Evolutionary conservation across 2,113 vertebrate genomes (phyloP).

Genomic region (Xenotilapia longispinis): DNA sequence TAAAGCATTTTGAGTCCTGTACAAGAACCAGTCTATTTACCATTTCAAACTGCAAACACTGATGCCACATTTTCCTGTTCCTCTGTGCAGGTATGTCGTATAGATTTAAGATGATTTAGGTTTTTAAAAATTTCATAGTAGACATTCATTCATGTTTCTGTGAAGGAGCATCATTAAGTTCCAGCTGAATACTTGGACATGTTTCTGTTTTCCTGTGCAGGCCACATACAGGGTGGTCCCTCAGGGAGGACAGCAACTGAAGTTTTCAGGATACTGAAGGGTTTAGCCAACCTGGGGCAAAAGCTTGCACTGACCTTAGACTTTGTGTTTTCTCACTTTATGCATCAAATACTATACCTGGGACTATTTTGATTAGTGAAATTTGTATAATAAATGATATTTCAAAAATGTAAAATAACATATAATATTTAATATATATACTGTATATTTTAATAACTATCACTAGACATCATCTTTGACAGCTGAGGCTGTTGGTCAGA

Average conservation of each 20-base stretch:
- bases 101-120: neutral
- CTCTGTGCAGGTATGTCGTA: neutral
- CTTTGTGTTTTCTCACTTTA: neutral
- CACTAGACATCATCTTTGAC: neutral
- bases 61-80: neutral
- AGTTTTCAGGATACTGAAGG: neutral
- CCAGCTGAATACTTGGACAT: neutral
- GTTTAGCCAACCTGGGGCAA: neutral
- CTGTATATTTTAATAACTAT: neutral
- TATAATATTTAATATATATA: neutral
- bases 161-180: neutral
- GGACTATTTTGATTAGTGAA: neutral
- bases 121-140: accelerated
- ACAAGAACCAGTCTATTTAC: neutral
- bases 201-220: neutral
- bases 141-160: neutral
- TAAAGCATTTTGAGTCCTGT: neutral
- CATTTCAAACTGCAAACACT: neutral
- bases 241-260: neutral
- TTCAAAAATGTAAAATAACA: neutral
- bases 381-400: neutral
- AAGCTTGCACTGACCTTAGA: neutral
- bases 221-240: neutral
- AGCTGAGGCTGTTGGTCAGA: neutral
- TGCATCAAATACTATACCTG: neutral